Evolutionary conservation across 1,140 invertebrate genomes (phyloP).

Genomic region (Bombus waltoni): DNA sequence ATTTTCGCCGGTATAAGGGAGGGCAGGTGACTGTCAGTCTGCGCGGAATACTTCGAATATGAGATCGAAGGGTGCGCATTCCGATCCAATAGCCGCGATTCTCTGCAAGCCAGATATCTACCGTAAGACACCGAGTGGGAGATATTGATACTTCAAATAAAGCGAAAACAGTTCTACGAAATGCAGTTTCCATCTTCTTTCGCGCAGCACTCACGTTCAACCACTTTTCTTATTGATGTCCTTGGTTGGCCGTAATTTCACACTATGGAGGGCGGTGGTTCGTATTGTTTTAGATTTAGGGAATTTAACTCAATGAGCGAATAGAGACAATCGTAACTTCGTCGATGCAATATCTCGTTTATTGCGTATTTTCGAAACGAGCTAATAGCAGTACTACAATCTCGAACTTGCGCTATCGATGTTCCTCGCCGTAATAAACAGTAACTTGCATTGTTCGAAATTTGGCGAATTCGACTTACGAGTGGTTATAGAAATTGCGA

Average conservation of each 20-base stretch:
- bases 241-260: no score
- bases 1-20: not conserved
- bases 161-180: not conserved
- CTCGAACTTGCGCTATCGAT: no score
- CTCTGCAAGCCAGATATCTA: not conserved
- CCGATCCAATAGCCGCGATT: not conserved
- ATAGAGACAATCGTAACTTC: no score
- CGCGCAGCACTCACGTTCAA: not conserved
- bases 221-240: not conserved
- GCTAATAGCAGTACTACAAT: no score
- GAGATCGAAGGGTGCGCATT: constrained; percentile 13
- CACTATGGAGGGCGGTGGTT: no score
- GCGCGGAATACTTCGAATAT: not conserved
- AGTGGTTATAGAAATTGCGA: fast-evolving
- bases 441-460: no score
- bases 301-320: no score
- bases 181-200: not conserved
- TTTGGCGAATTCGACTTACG: no score
- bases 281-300: no score
- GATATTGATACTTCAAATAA: constrained; percentile 2
- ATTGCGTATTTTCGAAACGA: no score
- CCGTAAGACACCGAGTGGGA: not conserved
- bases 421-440: no score
- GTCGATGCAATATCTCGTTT: no score
- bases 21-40: not conserved